Percentiles rank a stretch among this genome's conserved stretches.
Conservation (phyloP, 2,797 vertebrate genomes). For the Myiotriccus ornatus region DNA sequence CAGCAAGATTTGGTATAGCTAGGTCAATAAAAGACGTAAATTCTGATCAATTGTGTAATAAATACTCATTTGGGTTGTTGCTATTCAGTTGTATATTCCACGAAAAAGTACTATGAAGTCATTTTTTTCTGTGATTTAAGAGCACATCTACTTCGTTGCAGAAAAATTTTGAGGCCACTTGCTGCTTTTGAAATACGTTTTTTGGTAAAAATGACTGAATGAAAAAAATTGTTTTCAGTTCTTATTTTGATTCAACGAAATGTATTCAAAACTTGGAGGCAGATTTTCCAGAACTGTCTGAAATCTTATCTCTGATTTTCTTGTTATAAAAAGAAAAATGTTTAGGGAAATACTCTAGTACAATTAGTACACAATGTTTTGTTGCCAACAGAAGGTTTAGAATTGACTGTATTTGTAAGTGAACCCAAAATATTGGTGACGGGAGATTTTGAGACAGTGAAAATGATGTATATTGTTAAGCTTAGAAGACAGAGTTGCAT, state of each 20-base stretch:
- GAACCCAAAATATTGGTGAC: background rate
- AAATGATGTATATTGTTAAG: background rate
- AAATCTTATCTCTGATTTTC: background rate
- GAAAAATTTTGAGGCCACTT: background rate
- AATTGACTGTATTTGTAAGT: background rate
- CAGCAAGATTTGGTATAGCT: background rate
- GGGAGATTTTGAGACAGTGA: background rate
- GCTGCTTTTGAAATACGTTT: background rate
- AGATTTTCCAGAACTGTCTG: background rate
- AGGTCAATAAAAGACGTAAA: background rate
- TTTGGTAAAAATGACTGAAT: background rate
- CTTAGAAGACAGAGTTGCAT: background rate
- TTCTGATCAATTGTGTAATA: conserved; percentile 6
- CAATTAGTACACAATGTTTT: background rate
- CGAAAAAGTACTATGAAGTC: background rate
- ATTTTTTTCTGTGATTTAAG: background rate
- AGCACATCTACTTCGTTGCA: background rate
- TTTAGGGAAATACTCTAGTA: background rate
- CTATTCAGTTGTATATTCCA: background rate
- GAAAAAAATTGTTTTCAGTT: background rate
- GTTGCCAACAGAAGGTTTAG: background rate
- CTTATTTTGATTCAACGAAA: background rate
- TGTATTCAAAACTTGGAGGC: background rate
- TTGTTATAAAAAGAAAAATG: background rate
- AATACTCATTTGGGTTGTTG: background rate